Evolutionary conservation across 1,140 invertebrate species (phyloP), one percentile per base, ranked within the genome.

Genomic region (Sipha flava): DNA sequence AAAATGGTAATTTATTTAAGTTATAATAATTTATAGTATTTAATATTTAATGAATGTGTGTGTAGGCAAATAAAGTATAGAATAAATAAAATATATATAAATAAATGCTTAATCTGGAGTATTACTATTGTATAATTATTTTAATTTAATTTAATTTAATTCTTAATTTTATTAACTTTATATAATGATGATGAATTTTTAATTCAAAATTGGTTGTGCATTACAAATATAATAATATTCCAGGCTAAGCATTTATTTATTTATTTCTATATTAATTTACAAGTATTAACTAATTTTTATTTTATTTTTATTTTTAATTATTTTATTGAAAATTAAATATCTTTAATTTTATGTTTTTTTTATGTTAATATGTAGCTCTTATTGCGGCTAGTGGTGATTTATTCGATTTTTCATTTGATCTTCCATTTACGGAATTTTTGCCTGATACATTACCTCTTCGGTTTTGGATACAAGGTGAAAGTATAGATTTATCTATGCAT

Each of bases 391-490:
- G 95, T 86, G 96, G 96, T 9, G 95, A 98, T 84, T 89, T 94
- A 9, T 92, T 98, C 83, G 95, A 98, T 83, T 87, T 98, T 81
- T 95, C 95, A 10, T 96, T 98, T 84, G 93, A 94, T 85, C 87
- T 98, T 73, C 95, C 96, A 0, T 98, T 97, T 84, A 89, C 90
- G 70, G 96, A 98, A 84, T 98, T 95, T 85, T 87, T 98, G 70
- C 96, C 96, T 14, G 88, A 91, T 75, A 94, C 92, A 3, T 90
- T 98, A 80, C 91, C 93, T 1, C 86, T 98, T 21, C 92, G 94
- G 84, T 94, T 98, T 84, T 94, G 95, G 90, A 95, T 98, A 80
- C 94, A 96, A 87, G 96, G 94, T 10, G 96, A 98, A 86, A 93
- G 93, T 80, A 91, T 96, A 43, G 95, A 96, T 85, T 89, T 97